phyloP scores from a whole-genome alignment of 2,113 vertebrate genomes.

The Phalacrocorax brasilianus region DNA sequence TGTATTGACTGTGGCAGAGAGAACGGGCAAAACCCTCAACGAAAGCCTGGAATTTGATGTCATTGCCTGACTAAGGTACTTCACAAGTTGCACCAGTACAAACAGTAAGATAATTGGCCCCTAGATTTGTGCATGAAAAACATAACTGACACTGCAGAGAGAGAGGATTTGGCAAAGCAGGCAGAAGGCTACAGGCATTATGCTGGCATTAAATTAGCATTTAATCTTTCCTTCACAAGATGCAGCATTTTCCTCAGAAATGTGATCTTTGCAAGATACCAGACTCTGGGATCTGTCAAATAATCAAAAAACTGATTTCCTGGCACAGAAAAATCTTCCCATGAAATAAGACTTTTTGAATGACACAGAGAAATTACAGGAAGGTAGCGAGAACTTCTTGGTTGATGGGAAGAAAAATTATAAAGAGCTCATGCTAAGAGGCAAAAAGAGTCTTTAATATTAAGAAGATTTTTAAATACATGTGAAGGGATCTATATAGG shows the following conservation, averaged over 20 bases:
- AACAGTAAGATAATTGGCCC: neutral
- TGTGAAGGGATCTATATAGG: neutral
- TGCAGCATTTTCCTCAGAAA: slow-evolving; percentile 1
- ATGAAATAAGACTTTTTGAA: neutral
- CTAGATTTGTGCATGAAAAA: neutral
- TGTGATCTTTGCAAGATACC: slow-evolving; percentile 39
- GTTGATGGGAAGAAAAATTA: neutral
- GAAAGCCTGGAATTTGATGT: neutral
- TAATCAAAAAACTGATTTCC: slow-evolving; percentile 36
- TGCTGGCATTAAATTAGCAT: neutral
- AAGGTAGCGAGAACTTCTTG: neutral
- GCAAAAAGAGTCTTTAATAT: neutral
- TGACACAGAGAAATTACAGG: neutral
- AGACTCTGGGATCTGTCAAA: slow-evolving; percentile 17
- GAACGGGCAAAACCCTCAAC: neutral
- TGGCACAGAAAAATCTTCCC: neutral
- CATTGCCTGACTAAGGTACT: neutral
- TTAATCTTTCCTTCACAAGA: slow-evolving; percentile 45
- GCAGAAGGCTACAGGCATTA: neutral
- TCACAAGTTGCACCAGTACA: neutral
- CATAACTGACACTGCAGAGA: neutral
- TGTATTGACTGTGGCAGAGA: neutral
- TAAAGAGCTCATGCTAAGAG: neutral
- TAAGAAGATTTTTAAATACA: neutral
- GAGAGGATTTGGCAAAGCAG: neutral